These are phyloP conservation scores for Microchirus variegatus DNA, from an alignment of 2,797 vertebrate genomes.

Conservation along the genomic window DNA sequence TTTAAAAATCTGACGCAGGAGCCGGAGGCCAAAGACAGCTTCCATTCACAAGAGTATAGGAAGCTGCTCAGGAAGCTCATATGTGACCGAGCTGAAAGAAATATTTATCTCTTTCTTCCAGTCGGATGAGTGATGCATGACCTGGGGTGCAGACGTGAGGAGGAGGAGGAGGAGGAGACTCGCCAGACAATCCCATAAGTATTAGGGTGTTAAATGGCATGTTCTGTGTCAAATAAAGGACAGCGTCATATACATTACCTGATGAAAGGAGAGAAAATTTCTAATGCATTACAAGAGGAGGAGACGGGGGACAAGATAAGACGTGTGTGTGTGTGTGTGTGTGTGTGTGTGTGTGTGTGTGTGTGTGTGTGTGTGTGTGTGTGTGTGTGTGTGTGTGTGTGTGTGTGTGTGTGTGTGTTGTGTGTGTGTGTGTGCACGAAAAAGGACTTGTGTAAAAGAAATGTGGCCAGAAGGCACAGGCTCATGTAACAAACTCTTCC, in stretches of 20 bases:
- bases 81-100: conserved; percentile 76
- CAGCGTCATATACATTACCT: conserved; percentile 57
- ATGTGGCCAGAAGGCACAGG: conserved; percentile 55
- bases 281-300: conserved; percentile 47
- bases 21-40: conserved; percentile 33
- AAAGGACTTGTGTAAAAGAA: conserved; percentile 47
- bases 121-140: conserved; percentile 73
- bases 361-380: conserved; percentile 42
- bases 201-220: conserved; percentile 70
- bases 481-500: conserved; percentile 63
- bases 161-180: conserved; percentile 40
- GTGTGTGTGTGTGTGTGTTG: conserved; percentile 42
- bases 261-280: conserved; percentile 38
- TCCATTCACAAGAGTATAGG: conserved; percentile 48
- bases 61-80: conserved; percentile 71
- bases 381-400: conserved; percentile 43
- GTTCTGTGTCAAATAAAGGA: conserved; percentile 65
- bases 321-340: conserved; percentile 44
- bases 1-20: conserved; percentile 10
- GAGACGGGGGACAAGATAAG: conserved; percentile 64
- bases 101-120: conserved; percentile 74
- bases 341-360: conserved; percentile 45
- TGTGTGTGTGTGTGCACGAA: no score
- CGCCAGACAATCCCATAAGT: conserved; percentile 46
- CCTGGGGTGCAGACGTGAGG: conserved; percentile 54